Conservation (phyloP, 2,888 invertebrate species). For the Pristionchus exspectatus region DNA sequence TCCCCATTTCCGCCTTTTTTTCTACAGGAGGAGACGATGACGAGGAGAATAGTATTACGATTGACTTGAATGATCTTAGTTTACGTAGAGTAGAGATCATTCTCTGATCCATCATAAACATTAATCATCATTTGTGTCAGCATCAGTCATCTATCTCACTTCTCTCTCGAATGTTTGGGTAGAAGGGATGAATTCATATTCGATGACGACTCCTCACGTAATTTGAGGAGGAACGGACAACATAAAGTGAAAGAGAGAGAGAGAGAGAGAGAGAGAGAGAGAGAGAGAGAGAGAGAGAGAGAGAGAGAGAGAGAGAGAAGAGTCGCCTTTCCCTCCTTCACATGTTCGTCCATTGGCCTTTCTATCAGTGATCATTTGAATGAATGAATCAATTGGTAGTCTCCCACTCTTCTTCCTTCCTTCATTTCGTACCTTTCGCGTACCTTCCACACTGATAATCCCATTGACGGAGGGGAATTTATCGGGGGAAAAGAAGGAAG, state of each 20-base stretch:
- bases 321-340: neutral
- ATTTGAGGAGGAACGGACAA: neutral
- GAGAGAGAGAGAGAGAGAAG: neutral
- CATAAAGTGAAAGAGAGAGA: neutral
- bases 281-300: neutral
- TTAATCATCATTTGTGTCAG: neutral
- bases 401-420: neutral
- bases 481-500: neutral
- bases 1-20: neutral
- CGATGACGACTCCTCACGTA: conserved; percentile 31
- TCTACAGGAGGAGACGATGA: too few species aligned
- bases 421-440: neutral
- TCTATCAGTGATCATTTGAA: neutral
- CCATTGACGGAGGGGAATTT: conserved; percentile 17
- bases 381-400: neutral
- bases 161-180: neutral
- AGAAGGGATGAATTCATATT: conserved; percentile 33
- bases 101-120: neutral
- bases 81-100: neutral
- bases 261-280: too few species aligned
- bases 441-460: conserved; percentile 22
- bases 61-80: neutral
- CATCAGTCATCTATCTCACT: neutral
- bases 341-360: neutral
- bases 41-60: neutral